These are phyloP conservation scores for Acropternis orthonyx DNA, from an alignment of 2,797 vertebrate genomes.

Conservation along the genomic window DNA sequence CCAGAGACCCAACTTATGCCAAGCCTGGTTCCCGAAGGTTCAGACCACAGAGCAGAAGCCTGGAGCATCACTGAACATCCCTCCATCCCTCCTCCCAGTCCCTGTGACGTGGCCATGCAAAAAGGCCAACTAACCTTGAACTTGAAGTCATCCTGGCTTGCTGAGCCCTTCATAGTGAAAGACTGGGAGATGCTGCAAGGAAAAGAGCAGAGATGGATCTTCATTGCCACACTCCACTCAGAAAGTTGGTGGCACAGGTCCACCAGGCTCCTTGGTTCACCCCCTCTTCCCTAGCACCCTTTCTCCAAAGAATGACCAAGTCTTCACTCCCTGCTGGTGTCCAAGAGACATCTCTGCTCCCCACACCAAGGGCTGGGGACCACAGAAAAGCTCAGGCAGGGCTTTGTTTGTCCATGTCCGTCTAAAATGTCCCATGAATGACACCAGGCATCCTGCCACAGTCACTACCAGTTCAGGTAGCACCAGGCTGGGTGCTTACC, in stretches of 20 bases:
- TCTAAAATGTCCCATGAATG: rapidly evolving
- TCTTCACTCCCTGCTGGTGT: neutral
- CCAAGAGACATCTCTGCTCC: neutral
- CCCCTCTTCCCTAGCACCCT: neutral
- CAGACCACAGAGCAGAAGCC: neutral
- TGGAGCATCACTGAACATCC: neutral
- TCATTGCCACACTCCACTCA: neutral
- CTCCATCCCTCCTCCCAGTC: neutral
- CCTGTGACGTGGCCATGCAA: neutral
- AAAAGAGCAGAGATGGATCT: neutral
- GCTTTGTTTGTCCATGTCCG: neutral
- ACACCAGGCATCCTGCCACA: neutral
- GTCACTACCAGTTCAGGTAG: neutral
- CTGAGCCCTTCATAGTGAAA: conserved; percentile 91
- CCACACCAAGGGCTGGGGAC: neutral
- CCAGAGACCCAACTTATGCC: neutral
- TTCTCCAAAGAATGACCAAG: neutral
- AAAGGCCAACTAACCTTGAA: conserved; percentile 81
- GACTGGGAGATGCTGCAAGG: conserved; percentile 81
- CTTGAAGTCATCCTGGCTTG: conserved; percentile 97
- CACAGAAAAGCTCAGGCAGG: neutral
- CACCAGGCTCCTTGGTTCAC: neutral
- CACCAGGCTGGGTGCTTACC: conserved; percentile 76
- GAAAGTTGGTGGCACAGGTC: neutral
- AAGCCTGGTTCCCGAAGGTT: neutral